Base-by-base conservation (phyloP, 2,113 vertebrate genomes). In the Falcunculus frontatus region DNA sequence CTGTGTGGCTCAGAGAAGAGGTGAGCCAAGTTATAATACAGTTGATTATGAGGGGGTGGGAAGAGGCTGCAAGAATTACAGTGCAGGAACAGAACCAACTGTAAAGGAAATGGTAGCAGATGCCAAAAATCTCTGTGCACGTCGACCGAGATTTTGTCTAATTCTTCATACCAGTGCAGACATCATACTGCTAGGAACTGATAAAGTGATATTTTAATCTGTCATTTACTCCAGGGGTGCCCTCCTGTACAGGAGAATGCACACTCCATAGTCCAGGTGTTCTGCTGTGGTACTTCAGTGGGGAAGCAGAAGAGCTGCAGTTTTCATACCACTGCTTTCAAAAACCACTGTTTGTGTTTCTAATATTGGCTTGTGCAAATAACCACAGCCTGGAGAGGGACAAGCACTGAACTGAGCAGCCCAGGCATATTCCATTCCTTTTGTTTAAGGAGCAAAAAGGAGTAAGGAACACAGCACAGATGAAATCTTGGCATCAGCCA, bases 381-480 rank as follows among this genome's bases (percentile, higher is more conserved):
- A 72, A 17, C 11, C 14, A 23, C 33, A 46, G 29, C 18, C 30
- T 32, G 32, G 42, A 69, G 68, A 60, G 44, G 44, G 27, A 35
- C 3, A 0, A 4, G 11, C 29, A 35, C 3, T 53, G 37, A 42
- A 3, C 44, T 37, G 17, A 6, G 3, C 53, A 27, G 25, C 41
- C 4, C 42, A 57, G 16, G 15, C 4, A 0, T 53, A 39, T 47
- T 77, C 19, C 22, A 22, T 42, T 67, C 23, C 42, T 74, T 83
- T 77, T 18, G 5, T 19, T 78, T 53, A 86, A 78, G 65, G 55
- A 81, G 26, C 37, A 22, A 23, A 65, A 83, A 63, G 32, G 21
- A 73, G 11, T 21, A 33, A 59, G 26, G 23, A 74, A 11, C 35
- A 65, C 5, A 47, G 11, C 0, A 0, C 9, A 3, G n/a, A 16